Evolutionary conservation across 1,140 invertebrate species (phyloP), one percentile per base, ranked within the genome.

Genomic region (Drosophila triauraria): DNA sequence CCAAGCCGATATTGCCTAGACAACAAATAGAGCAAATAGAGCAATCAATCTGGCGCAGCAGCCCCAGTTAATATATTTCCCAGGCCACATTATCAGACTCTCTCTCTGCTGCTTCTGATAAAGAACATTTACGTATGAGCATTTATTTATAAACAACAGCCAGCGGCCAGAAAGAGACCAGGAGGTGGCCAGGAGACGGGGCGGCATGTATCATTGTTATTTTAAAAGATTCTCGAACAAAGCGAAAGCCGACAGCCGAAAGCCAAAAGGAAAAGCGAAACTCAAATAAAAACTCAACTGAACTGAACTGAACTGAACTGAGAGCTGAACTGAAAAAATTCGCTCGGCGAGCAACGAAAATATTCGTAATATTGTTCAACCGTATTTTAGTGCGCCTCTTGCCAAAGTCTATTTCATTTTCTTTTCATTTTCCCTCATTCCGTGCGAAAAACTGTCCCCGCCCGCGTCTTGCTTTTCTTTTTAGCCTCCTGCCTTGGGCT

Each of bases 111-210:
- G 32, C 1, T n/a, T 23, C 69, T 88, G 84, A 88, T 88, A 88
- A 88, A 90, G 75, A 70, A 80, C 84, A 88, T 81, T 90, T 88
- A 88, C 84, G 84, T 88, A 88, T 88, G 85, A 79, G 80, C 69
- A 88, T 88, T 88, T 88, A 90, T 88, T 88, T 88, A 88, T 88
- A 88, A 88, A 80, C 85, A 90, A 35, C 32, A 90, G 78, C 75
- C 82, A 82, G 75, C 77, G 64, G 80, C 77, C 25, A 57, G 32
- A 51, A 10, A 10, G 10, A 10, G 32, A 3, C 32, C 32, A 35
- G 58, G 27, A 30, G 47, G 12, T 1, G 50, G 48, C 27, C 23
- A 53, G 47, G 10, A 54, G 40, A 56, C 64, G 38, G 43, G 27
- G 50, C 50, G 69, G 81, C 75, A 88, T 90, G 85, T 88, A 88